Evolutionary conservation across 1,140 invertebrate species (phyloP).

Genomic region (Archegozetes longisetosus): DNA sequence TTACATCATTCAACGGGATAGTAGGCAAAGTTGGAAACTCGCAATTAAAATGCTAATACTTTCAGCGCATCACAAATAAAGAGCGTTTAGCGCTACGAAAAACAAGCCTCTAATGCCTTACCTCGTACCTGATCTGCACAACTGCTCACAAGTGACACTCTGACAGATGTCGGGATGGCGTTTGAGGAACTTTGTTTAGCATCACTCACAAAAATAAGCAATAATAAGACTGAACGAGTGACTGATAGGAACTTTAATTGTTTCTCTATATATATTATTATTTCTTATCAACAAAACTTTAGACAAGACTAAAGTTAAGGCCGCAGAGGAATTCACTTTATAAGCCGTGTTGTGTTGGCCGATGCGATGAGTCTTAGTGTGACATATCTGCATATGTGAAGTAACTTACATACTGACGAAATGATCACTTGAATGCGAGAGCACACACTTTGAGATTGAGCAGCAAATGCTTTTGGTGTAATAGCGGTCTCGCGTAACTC

Average conservation of each 20-base stretch:
- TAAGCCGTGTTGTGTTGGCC: not conserved
- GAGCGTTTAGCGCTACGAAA: too few relatives aligned
- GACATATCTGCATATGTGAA: not conserved
- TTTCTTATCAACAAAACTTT: not conserved
- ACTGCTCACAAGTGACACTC: too few relatives aligned
- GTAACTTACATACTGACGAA: not conserved
- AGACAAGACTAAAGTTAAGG: not conserved
- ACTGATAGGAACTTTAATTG: not conserved
- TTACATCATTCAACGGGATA: too few relatives aligned
- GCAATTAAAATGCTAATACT: too few relatives aligned
- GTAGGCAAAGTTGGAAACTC: too few relatives aligned
- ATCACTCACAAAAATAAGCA: not conserved
- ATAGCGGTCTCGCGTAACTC: not conserved
- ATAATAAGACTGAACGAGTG: not conserved
- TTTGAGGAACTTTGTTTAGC: not conserved
- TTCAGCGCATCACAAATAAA: too few relatives aligned
- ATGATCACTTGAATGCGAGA: not conserved
- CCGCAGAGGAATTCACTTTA: not conserved
- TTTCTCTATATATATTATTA: not conserved
- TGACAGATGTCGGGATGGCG: too few relatives aligned
- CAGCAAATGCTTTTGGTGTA: not conserved
- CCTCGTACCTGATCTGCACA: too few relatives aligned
- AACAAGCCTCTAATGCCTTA: too few relatives aligned
- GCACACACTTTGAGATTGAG: not conserved
- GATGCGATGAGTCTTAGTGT: not conserved